Base-by-base conservation (phyloP, 2,888 invertebrate species). In the Clitarchus hookeri region DNA sequence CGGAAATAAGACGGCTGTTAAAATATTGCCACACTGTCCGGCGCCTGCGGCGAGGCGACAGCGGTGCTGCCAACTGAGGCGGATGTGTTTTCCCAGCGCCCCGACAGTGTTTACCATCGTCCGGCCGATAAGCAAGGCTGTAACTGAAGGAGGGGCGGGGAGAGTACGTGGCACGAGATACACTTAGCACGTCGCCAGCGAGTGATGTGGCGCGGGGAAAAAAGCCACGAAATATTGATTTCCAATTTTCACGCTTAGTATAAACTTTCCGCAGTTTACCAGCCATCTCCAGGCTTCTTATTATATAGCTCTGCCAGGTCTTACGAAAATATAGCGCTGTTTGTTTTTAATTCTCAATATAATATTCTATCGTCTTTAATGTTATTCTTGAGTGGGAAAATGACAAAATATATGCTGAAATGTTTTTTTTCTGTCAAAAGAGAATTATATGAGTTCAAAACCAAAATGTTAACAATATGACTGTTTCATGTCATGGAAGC, bases 1-100 rank as follows among this genome's bases (percentile, higher is more conserved):
- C 65, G 65, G 65, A 65, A 65, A 65, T n/a, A n/a, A n/a, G 65
- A n/a, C 65, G 65, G 65, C 65, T 65, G 65, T 65, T 65, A 65
- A 65, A 65, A 65, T 65, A 65, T 65, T 65, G 65, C 65, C 65
- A 84, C 84, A 27, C 48, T 48, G 36, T 36, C 36, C 36, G 36
- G 36, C 36, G 36, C 36, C 4, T 36, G n/a, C 53, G 84, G 83
- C 44, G 48, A 84, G 84, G 84, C 48, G 84, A 44, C 48, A 2
- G n/a, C 65, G 16, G 65, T 65, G 65, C 65, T n/a, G 65, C 65
- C 65, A 65, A 65, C 65, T 65, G 65, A 65, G n/a, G 65, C 65
- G n/a, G 65, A 11, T 65, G 23, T 65, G 65, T 65, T 65, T 65
- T 65, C 65, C 65, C 16, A 16, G 65, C 65, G 23, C n/a, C 23